A percentile compares a stretch with the other conserved stretches of the same genome.
phyloP scores from a whole-genome alignment of 2,888 invertebrate species.

The Thymelicus sylvestris region DNA sequence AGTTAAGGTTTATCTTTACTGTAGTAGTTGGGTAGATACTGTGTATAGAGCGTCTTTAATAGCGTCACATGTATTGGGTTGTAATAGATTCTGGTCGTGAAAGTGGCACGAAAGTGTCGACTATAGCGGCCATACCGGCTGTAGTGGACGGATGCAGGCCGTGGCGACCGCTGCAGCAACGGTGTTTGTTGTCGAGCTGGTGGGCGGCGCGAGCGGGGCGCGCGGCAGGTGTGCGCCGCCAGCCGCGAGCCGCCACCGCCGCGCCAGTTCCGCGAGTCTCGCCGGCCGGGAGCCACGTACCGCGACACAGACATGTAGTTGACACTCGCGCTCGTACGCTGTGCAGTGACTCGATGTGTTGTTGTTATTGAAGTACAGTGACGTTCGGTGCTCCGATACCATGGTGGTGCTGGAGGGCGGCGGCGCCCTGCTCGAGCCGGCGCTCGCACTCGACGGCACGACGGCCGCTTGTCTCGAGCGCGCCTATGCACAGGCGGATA shows the following conservation, averaged over 20 bases:
- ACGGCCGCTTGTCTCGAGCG: slow-evolving; percentile 89
- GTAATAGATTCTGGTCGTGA: slow-evolving; percentile 52
- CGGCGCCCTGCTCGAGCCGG: slow-evolving; percentile 79
- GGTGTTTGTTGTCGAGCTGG: slow-evolving; percentile 76
- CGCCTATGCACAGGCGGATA: slow-evolving; percentile 91
- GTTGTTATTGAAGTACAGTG: slow-evolving; percentile 59
- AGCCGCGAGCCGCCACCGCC: slow-evolving; percentile 54
- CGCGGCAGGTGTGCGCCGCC: slow-evolving; percentile 58
- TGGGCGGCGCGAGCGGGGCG: slow-evolving; percentile 65
- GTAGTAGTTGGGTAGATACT: background rate
- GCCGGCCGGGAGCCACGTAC: slow-evolving; percentile 70
- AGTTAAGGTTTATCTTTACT: background rate
- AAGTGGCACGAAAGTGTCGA: slow-evolving; percentile 72
- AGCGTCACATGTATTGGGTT: slow-evolving; percentile 27
- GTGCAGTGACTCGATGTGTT: slow-evolving; percentile 65
- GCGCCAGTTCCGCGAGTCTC: slow-evolving; percentile 77
- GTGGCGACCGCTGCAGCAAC: slow-evolving; percentile 72
- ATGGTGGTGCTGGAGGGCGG: slow-evolving; percentile 84
- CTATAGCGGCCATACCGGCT: slow-evolving; percentile 47
- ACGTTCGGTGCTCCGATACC: slow-evolving; percentile 48
- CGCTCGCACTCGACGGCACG: slow-evolving; percentile 90
- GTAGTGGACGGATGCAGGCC: slow-evolving; percentile 57
- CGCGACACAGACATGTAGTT: slow-evolving; percentile 72
- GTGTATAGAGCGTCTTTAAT: slow-evolving; percentile 5
- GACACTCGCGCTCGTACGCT: slow-evolving; percentile 58